These are phyloP conservation scores for Ciconia stormi DNA, from an alignment of 2,113 vertebrate species.

Conservation along the genomic window DNA sequence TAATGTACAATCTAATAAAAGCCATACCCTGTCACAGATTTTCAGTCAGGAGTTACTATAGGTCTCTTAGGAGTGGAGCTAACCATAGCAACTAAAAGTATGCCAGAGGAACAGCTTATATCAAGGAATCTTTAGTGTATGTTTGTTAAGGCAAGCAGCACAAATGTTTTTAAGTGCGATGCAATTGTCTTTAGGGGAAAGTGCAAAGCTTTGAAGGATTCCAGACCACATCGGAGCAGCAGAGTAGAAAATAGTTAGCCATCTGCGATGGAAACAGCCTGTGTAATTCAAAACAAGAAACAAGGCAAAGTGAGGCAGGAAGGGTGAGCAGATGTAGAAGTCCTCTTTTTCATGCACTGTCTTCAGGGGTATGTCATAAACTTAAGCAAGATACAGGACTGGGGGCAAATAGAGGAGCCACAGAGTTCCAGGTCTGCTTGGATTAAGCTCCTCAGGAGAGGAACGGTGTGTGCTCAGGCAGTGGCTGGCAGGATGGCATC, in stretches of 20 bases:
- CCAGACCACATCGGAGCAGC: conserved; percentile 10
- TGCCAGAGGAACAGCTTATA: neutral
- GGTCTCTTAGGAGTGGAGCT: neutral
- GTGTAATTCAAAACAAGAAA: neutral
- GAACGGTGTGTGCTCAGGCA: neutral
- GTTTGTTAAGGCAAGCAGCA: conserved; percentile 16
- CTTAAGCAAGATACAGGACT: neutral
- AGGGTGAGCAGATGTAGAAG: neutral
- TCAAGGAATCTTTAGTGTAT: neutral
- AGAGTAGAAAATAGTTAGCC: neutral
- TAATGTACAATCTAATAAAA: neutral
- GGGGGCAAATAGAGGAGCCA: neutral
- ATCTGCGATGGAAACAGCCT: neutral
- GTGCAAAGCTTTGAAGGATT: neutral
- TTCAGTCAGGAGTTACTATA: neutral
- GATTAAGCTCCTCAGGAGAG: neutral
- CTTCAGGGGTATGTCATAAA: neutral
- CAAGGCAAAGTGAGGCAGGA: neutral
- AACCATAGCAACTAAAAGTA: neutral
- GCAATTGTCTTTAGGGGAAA: conserved; percentile 1
- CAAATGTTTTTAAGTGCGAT: neutral
- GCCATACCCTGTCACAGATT: neutral
- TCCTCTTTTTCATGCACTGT: neutral
- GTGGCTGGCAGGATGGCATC: neutral
- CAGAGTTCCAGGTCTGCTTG: neutral